phyloP scores from a whole-genome alignment of 2,888 invertebrate genomes.

The Petrolisthes manimaculis region DNA sequence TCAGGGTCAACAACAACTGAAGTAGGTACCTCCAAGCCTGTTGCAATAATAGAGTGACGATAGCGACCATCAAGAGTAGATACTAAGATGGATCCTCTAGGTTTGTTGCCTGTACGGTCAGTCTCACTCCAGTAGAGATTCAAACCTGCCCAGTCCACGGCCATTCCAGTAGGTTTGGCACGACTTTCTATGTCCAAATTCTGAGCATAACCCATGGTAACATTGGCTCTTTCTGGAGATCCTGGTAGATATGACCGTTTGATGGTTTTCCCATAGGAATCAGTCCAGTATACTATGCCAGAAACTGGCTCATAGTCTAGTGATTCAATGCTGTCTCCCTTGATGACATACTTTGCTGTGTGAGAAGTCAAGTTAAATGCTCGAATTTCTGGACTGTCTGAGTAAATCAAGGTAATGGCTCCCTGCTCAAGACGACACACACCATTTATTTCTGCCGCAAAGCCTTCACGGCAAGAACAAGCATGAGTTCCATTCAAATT shows the following conservation, averaged over 20 bases:
- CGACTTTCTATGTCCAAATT: slow-evolving; percentile 83
- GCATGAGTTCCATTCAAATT: slow-evolving; percentile 91
- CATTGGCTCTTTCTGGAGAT: slow-evolving; percentile 79
- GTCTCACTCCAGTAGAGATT: slow-evolving; percentile 95
- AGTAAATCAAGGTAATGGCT: slow-evolving; percentile 76
- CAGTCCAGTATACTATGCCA: slow-evolving; percentile 95
- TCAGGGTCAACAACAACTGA: slow-evolving; percentile 90
- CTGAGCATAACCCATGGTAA: slow-evolving; percentile 86
- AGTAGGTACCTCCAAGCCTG: slow-evolving; percentile 83
- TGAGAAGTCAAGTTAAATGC: slow-evolving; percentile 77
- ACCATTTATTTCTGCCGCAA: slow-evolving; percentile 81
- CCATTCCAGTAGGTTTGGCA: slow-evolving; percentile 87
- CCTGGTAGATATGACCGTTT: slow-evolving; percentile 91
- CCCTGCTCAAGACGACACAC: slow-evolving; percentile 79
- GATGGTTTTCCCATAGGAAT: slow-evolving; percentile 89
- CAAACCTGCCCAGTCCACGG: slow-evolving; percentile 93
- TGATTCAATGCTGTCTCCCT: slow-evolving; percentile 89
- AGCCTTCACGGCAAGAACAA: slow-evolving; percentile 89
- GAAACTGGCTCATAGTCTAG: slow-evolving; percentile 88
- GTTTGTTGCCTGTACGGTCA: slow-evolving; percentile 73
- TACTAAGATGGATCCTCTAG: slow-evolving; percentile 82
- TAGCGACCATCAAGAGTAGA: slow-evolving; percentile 91
- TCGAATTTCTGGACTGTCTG: slow-evolving; percentile 89
- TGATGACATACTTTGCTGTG: slow-evolving; percentile 81
- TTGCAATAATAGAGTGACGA: slow-evolving; percentile 81